These are phyloP conservation scores for Halcyon chelicuti DNA, from an alignment of 2,797 vertebrate genomes.

Conservation along the genomic window DNA sequence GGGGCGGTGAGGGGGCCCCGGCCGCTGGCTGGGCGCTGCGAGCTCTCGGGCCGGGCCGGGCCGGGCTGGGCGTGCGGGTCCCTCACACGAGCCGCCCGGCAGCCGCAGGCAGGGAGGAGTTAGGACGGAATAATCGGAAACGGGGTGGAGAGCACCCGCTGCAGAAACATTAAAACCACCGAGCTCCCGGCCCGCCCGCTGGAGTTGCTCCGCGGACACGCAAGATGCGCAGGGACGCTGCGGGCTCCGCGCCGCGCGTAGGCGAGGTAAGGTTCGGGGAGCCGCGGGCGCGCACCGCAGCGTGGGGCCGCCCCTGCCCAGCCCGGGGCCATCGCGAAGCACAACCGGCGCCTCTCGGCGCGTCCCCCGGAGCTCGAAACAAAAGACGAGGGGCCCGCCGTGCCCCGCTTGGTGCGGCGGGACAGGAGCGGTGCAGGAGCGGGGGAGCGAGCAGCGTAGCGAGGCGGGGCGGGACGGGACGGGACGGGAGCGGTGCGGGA, in stretches of 20 bases:
- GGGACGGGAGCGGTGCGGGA: not conserved
- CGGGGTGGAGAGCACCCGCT: not conserved
- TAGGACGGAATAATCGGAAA: not conserved
- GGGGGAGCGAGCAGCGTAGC: not conserved
- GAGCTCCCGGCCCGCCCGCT: not conserved
- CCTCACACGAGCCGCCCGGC: not conserved
- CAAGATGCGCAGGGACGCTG: constrained; percentile 3
- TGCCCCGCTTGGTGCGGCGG: not conserved
- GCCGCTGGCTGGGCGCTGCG: not conserved
- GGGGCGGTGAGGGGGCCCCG: not conserved
- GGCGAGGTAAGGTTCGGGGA: constrained; percentile 10
- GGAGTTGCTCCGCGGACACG: not conserved
- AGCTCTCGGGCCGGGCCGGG: not conserved
- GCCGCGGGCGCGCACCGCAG: not conserved
- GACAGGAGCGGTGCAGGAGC: not conserved
- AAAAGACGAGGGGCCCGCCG: not conserved
- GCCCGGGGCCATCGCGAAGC: not conserved
- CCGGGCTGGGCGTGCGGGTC: not conserved
- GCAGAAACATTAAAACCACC: not conserved
- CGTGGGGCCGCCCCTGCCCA: not conserved
- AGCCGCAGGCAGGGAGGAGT: not conserved
- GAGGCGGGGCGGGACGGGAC: no score
- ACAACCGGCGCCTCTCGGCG: not conserved
- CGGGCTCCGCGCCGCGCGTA: not conserved
- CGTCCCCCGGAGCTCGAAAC: no score